A percentile compares a stretch with the other conserved stretches of the same genome.
These are phyloP conservation scores for Erebia ligea DNA, from an alignment of 2,888 invertebrate species.

Conservation along the genomic window DNA sequence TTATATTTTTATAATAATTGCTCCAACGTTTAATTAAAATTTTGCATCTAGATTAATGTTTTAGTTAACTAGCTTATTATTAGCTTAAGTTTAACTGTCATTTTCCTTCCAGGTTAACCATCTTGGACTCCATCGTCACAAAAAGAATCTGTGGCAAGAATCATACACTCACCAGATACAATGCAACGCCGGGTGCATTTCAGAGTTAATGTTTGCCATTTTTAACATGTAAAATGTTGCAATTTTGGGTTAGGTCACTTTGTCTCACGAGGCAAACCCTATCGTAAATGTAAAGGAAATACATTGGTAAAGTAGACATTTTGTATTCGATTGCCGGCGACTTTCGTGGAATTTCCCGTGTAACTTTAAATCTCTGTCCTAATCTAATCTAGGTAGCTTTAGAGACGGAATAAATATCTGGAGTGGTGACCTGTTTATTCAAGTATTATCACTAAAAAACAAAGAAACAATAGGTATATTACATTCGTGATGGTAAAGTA, in stretches of 20 bases:
- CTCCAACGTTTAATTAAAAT: too few species aligned
- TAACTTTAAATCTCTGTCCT: not conserved
- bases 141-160: too few species aligned
- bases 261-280: not conserved
- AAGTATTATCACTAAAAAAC: not conserved
- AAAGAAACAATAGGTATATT: not conserved
- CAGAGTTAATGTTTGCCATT: not conserved
- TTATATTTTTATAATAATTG: too few species aligned
- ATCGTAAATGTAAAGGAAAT: not conserved
- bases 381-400: not conserved
- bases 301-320: conserved; percentile 6
- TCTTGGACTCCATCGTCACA: too few species aligned
- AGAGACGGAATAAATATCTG: not conserved
- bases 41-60: too few species aligned
- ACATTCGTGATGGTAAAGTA: too few species aligned
- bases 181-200: too few species aligned
- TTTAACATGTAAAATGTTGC: not conserved
- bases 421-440: not conserved
- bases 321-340: conserved; percentile 3
- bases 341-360: not conserved
- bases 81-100: too few species aligned
- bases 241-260: conserved; percentile 1
- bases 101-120: too few species aligned
- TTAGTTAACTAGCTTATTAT: too few species aligned
- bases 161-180: too few species aligned